phyloP scores from a whole-genome alignment of 2,113 vertebrate species.

The Tyto alba region DNA sequence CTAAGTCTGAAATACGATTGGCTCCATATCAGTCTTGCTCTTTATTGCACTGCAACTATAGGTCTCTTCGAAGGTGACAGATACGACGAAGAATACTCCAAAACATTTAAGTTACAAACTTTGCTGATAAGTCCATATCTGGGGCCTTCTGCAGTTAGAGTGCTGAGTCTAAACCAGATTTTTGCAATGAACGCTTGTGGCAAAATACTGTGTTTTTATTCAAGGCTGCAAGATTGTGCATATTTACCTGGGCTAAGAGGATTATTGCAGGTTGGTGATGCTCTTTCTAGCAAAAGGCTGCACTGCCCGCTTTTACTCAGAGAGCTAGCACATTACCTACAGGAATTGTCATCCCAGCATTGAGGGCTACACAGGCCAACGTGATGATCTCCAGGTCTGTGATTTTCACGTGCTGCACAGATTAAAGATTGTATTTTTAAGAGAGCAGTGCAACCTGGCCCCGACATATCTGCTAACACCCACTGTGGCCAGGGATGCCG shows the following conservation, averaged over 20 bases:
- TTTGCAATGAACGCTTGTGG: neutral
- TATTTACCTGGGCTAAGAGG: neutral
- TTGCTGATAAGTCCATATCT: neutral
- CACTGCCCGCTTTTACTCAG: rapidly evolving
- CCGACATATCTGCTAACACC: neutral
- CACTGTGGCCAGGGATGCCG: rapidly evolving
- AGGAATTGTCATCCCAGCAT: neutral
- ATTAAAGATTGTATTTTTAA: neutral
- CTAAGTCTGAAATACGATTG: neutral
- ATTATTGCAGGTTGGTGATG: neutral
- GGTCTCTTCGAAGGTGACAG: neutral
- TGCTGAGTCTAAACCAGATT: neutral
- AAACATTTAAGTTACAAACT: neutral
- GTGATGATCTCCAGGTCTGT: neutral
- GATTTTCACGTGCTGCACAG: neutral
- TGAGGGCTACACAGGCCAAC: neutral
- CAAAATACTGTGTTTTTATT: neutral
- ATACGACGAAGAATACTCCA: neutral
- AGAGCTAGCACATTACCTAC: neutral
- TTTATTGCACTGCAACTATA: neutral
- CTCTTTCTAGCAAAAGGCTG: neutral
- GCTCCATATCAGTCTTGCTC: neutral
- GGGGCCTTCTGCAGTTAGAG: neutral
- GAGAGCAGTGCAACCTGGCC: neutral
- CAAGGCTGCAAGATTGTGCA: neutral